Conservation (phyloP, 1,140 invertebrate species). For the Halyomorpha halys region DNA sequence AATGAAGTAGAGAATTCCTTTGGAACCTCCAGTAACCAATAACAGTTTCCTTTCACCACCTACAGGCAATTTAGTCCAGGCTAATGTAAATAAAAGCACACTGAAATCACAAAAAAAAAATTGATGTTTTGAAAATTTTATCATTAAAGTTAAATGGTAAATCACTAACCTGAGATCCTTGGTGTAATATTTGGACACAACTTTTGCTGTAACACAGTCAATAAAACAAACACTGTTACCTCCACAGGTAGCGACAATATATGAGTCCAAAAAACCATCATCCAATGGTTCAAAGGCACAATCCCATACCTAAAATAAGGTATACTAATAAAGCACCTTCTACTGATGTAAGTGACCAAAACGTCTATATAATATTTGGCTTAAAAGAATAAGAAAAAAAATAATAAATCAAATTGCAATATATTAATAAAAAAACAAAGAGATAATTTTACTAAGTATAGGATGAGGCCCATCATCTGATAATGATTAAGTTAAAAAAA, state of each 20-base stretch:
- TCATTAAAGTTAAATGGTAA: not conserved
- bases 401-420: no score
- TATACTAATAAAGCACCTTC: not conserved
- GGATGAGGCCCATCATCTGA: no score
- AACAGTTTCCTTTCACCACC: conserved; percentile 35
- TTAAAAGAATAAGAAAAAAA: no score
- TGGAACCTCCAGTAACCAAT: conserved; percentile 38
- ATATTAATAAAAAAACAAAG: no score
- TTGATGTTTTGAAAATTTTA: not conserved
- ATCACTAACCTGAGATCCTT: conserved; percentile 30
- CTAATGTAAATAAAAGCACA: conserved; percentile 18
- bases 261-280: conserved; percentile 31
- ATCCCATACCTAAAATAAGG: conserved; percentile 38
- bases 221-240: conserved; percentile 43
- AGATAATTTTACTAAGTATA: no score
- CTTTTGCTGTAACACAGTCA: conserved; percentile 38
- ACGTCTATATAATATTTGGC: no score
- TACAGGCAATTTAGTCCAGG: conserved; percentile 9
- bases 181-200: conserved; percentile 40
- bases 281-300: conserved; percentile 41
- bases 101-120: conserved; percentile 9
- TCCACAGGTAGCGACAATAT: conserved; percentile 42
- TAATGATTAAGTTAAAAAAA: no score
- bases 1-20: conserved; percentile 34
- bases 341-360: no score